phyloP scores from a whole-genome alignment of 1,140 invertebrate species.

The Eumaeus atala region DNA sequence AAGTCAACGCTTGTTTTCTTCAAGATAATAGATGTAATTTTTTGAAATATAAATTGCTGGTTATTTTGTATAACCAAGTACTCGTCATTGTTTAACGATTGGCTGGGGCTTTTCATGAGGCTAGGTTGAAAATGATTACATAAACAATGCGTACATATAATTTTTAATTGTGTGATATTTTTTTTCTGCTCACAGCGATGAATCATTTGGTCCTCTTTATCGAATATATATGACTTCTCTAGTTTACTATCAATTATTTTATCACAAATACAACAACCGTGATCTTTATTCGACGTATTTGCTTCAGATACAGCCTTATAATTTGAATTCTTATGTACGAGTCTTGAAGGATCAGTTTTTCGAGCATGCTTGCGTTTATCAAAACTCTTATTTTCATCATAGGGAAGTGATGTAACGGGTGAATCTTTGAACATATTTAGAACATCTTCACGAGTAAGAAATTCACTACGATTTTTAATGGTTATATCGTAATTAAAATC shows the following conservation, averaged over 20 bases:
- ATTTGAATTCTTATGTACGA: conserved; percentile 45
- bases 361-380: conserved; percentile 51
- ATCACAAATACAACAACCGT: conserved; percentile 54
- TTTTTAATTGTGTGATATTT: conserved; percentile 45
- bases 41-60: conserved; percentile 61
- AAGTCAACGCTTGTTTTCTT: conserved; percentile 23
- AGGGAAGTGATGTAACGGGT: conserved; percentile 46
- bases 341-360: conserved; percentile 54
- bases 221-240: conserved; percentile 59
- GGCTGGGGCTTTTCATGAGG: conserved; percentile 45
- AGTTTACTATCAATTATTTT: conserved; percentile 45
- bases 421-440: conserved; percentile 66
- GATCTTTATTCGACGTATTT: conserved; percentile 36
- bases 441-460: conserved; percentile 54
- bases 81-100: conserved; percentile 51
- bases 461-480: conserved; percentile 39
- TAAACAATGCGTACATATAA: conserved; percentile 53
- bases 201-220: conserved; percentile 61
- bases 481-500: conserved; percentile 38
- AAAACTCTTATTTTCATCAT: conserved; percentile 36
- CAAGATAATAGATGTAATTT: conserved; percentile 33
- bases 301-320: conserved; percentile 34
- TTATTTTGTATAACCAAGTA: conserved; percentile 64
- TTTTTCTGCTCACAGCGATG: conserved; percentile 50
- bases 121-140: conserved; percentile 49